Base-by-base conservation (phyloP, 2,888 invertebrate species). In the Hyposoter didymator region DNA sequence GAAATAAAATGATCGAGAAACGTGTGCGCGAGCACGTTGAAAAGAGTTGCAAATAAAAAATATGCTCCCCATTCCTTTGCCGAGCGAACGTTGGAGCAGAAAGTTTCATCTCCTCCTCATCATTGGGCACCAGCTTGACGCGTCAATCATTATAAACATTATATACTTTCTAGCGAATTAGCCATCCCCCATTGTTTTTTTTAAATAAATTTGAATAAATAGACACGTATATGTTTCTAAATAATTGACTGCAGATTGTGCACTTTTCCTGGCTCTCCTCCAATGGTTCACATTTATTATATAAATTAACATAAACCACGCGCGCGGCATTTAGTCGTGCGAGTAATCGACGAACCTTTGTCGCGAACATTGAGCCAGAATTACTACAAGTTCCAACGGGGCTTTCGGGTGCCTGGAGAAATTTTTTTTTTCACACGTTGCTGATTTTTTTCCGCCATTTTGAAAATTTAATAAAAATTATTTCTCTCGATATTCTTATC, bases 121-220 rank as follows among this genome's bases (percentile, higher is more conserved):
- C 35, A 45, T 59, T 47, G 64, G 28, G 64, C 49, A 59, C 28
- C 28, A 2, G 28, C 75, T 49, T 6, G 47, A 47, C 70, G 59
- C 32, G 73, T 43, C 78, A 70, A 84, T 82, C 78, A 78, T 84
- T 82, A 74, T 82, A 82, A 82, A 82, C 59, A 84, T 28, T 28
- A 28, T 28, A 49, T 62, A 84, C 82, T 84, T 82, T 84, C 84
- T 82, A 59, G 69, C 39, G 69, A 69, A 82, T 69, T 82, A 82
- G 35, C 64, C 67, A 43, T 45, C 62, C 62, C 52, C 14, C 67
- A 70, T 64, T 82, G 35, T 35, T 17, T 32, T 14, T 39, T n/a
- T n/a, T n/a, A n/a, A n/a, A n/a, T n/a, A n/a, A n/a, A n/a, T n/a
- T n/a, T n/a, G n/a, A n/a, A n/a, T n/a, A n/a, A n/a, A n/a, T n/a